Evolutionary conservation across 2,113 vertebrate genomes (phyloP).

Genomic region (Eulacestoma nigropectus): DNA sequence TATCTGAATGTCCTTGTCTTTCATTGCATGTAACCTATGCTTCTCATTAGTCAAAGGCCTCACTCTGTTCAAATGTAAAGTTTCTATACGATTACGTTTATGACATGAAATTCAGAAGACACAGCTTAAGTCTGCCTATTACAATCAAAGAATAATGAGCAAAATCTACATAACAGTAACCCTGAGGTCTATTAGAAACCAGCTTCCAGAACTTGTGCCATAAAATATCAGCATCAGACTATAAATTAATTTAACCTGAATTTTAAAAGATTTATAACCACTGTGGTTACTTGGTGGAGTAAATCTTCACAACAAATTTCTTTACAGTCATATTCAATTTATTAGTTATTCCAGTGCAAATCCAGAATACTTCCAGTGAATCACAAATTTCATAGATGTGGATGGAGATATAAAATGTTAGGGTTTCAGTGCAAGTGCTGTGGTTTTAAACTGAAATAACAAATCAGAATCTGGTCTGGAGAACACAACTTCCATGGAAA

Average conservation of each 20-base stretch:
- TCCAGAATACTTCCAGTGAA: neutral
- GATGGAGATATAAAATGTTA: neutral
- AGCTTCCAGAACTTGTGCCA: neutral
- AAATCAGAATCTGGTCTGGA: neutral
- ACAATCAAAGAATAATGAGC: neutral
- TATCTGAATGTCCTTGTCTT: neutral
- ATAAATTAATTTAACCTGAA: neutral
- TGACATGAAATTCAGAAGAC: neutral
- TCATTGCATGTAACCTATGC: neutral
- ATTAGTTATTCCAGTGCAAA: neutral
- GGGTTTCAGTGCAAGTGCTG: neutral
- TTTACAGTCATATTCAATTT: neutral
- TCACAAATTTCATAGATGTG: neutral
- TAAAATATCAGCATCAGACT: neutral
- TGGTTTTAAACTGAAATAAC: neutral
- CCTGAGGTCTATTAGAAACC: neutral
- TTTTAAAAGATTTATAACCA: neutral
- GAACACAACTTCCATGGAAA: conserved; percentile 2
- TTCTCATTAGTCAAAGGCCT: neutral
- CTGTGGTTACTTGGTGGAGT: neutral
- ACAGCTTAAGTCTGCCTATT: neutral
- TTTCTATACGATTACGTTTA: neutral
- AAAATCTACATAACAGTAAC: neutral
- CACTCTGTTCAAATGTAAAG: neutral
- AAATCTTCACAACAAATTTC: neutral